Percentiles rank a stretch among this genome's conserved stretches.
Conservation (phyloP, 2,888 invertebrate genomes). For the Agonum fuliginosum region DNA sequence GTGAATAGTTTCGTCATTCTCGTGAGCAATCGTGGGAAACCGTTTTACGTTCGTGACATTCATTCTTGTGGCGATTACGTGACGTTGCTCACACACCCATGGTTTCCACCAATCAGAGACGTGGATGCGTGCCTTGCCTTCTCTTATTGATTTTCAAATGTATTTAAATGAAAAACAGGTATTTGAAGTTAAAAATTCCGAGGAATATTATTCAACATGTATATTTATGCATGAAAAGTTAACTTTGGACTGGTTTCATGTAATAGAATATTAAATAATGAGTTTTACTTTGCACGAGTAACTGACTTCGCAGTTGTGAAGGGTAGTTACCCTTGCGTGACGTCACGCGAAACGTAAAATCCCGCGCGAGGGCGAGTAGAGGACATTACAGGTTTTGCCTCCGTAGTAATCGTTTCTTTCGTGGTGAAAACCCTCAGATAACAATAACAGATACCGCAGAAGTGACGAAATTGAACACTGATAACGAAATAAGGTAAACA, state of each 20-base stretch:
- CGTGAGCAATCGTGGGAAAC: conserved; percentile 22
- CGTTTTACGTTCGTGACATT: conserved; percentile 45
- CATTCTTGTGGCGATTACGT: conserved; percentile 32
- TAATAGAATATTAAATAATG: not conserved
- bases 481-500: conserved; percentile 43
- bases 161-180: conserved; percentile 2
- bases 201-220: not conserved
- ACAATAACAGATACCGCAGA: conserved; percentile 41
- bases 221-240: not conserved
- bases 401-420: conserved; percentile 2
- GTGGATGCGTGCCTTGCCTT: conserved; percentile 63
- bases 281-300: not conserved
- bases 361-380: conserved; percentile 47
- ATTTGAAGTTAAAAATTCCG: not conserved
- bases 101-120: conserved; percentile 65
- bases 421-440: conserved; percentile 37
- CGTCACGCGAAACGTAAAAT: conserved; percentile 45
- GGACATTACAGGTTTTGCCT: conserved; percentile 45
- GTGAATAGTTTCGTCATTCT: conserved; percentile 38
- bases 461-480: conserved; percentile 37
- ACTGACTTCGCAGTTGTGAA: conserved; percentile 6
- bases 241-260: not conserved
- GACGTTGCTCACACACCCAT: conserved; percentile 66
- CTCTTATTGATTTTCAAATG: conserved; percentile 64
- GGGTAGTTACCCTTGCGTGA: conserved; percentile 42